phyloP scores from a whole-genome alignment of 1,140 invertebrate species.

The Brachionus calyciflorus region DNA sequence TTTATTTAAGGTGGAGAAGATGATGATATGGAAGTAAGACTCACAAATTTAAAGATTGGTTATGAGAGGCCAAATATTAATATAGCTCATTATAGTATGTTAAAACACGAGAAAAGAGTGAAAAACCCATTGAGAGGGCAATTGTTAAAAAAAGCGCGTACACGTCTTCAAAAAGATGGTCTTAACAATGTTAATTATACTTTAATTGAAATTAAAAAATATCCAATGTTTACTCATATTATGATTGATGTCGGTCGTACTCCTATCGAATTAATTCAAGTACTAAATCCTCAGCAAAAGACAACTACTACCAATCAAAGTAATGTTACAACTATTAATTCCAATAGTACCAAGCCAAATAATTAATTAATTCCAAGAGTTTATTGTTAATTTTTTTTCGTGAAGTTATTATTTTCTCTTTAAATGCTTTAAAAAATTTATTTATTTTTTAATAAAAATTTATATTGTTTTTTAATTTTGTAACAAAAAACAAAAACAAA shows the following conservation, averaged over 20 bases:
- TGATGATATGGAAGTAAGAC: slow-evolving; percentile 33
- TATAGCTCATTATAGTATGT: slow-evolving; percentile 38
- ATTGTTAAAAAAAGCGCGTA: background rate
- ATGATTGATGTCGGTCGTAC: slow-evolving; percentile 1
- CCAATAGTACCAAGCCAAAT: no score
- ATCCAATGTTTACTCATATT: slow-evolving; percentile 33
- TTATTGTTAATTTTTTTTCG: no score
- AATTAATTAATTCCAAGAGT: no score
- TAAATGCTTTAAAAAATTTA: no score
- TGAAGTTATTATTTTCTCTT: no score
- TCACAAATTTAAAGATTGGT: background rate
- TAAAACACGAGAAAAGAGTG: slow-evolving; percentile 10
- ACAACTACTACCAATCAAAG: no score
- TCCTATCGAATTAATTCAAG: background rate
- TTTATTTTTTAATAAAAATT: no score
- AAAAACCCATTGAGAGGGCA: background rate
- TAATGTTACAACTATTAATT: no score
- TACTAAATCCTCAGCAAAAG: no score
- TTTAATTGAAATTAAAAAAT: background rate
- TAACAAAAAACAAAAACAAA: no score
- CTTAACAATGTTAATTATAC: slow-evolving; percentile 40
- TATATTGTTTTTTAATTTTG: no score
- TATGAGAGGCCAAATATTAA: slow-evolving; percentile 3
- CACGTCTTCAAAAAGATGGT: slow-evolving; percentile 11
- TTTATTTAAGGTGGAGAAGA: slow-evolving; percentile 62